Evolutionary conservation across 2,888 invertebrate species (phyloP).

Genomic region (Netelia melanura): DNA sequence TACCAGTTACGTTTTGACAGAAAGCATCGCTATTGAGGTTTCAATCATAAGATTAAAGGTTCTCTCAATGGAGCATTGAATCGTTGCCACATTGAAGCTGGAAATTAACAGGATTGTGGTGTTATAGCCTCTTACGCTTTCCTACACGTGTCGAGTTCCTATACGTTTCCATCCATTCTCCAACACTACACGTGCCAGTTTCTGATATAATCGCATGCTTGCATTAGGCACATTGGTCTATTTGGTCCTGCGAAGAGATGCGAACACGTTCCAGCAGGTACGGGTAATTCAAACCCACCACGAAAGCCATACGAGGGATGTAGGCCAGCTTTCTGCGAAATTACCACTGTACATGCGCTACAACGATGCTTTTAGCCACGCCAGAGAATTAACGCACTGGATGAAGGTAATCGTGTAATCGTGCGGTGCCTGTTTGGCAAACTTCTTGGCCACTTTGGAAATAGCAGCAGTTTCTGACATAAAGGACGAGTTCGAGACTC

Average conservation of each 20-base stretch:
- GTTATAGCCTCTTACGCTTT: background rate
- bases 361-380: background rate
- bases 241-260: background rate
- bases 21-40: constrained; percentile 34
- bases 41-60: constrained; percentile 60
- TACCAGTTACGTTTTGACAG: background rate
- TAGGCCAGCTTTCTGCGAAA: background rate
- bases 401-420: constrained; percentile 47
- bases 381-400: constrained; percentile 57
- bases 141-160: background rate
- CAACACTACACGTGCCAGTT: background rate
- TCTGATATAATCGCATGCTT: too few relatives aligned
- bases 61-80: constrained; percentile 42
- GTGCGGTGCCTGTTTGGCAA: constrained; percentile 17
- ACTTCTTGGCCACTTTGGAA: constrained; percentile 43
- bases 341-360: background rate
- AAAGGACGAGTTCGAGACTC: constrained; percentile 22
- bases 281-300: background rate
- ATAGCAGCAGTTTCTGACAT: constrained; percentile 37
- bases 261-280: background rate
- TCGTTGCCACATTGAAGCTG: constrained; percentile 1
- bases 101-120: constrained; percentile 8
- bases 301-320: background rate
- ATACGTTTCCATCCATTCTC: background rate
- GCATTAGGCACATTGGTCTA: background rate